phyloP scores from a whole-genome alignment of 2,113 vertebrate genomes.

The Piprites chloris region DNA sequence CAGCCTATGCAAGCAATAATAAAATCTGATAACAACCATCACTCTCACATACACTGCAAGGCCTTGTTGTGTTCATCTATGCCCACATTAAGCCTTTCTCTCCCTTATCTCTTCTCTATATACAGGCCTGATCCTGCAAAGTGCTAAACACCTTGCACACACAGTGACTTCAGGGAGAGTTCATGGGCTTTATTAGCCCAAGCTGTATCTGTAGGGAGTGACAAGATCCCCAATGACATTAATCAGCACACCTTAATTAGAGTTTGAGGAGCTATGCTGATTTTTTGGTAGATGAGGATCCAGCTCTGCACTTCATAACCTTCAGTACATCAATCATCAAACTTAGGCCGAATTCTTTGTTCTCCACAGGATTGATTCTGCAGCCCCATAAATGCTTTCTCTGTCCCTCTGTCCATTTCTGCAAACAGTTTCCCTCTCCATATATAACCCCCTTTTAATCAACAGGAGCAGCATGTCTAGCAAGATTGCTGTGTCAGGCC shows the following conservation, averaged over 20 bases:
- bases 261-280: constrained; percentile 7
- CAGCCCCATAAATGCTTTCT: constrained; percentile 17
- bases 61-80: not conserved
- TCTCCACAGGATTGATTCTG: constrained; percentile 41
- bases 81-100: not conserved
- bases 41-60: not conserved
- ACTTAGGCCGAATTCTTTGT: constrained; percentile 37
- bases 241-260: constrained; percentile 39
- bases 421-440: constrained; percentile 3
- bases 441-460: constrained; percentile 29
- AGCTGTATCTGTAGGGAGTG: constrained; percentile 29
- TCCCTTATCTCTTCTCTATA: not conserved
- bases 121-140: not conserved
- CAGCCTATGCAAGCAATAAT: not conserved
- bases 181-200: constrained; percentile 32
- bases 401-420: not conserved
- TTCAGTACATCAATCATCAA: constrained; percentile 48
- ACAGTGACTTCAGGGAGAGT: not conserved
- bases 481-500: not conserved
- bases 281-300: constrained; percentile 13
- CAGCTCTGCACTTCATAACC: constrained; percentile 28
- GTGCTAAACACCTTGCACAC: not conserved
- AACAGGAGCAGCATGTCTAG: not conserved
- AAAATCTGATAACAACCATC: not conserved
- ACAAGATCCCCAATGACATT: constrained; percentile 18